Conservation (phyloP, 2,888 invertebrate genomes). For the Trichopoda pennipes region DNA sequence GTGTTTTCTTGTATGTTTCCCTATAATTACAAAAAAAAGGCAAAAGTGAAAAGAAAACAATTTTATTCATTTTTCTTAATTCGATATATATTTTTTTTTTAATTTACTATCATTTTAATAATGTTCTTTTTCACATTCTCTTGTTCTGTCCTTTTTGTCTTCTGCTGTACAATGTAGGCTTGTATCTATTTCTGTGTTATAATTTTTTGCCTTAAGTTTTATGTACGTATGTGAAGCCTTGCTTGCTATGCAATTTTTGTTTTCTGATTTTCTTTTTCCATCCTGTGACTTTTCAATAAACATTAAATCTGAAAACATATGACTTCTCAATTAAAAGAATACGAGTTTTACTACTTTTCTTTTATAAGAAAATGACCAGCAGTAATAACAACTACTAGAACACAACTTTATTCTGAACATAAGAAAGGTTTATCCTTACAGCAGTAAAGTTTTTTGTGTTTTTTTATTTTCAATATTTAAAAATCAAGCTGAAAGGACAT, state of each 20-base stretch:
- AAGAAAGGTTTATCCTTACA: too few relatives aligned
- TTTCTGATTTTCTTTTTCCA: constrained; percentile 21
- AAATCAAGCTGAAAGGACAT: too few relatives aligned
- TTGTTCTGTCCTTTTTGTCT: background rate
- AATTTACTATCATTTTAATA: constrained; percentile 41
- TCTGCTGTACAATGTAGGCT: background rate
- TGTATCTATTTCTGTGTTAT: background rate
- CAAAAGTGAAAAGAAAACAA: background rate
- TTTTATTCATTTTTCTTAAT: constrained; percentile 24
- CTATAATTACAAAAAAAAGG: background rate
- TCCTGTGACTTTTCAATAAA: constrained; percentile 52
- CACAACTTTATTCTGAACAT: background rate
- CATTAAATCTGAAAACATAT: constrained; percentile 52
- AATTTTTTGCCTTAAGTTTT: background rate
- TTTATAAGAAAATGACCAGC: background rate
- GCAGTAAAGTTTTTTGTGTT: too few relatives aligned
- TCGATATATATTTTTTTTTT: constrained; percentile 52
- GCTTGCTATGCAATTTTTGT: constrained; percentile 8
- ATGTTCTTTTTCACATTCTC: constrained; percentile 19
- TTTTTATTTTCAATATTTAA: too few relatives aligned
- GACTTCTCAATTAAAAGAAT: constrained; percentile 45
- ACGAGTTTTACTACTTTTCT: background rate
- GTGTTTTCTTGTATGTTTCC: background rate
- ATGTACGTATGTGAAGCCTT: constrained; percentile 52
- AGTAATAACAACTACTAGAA: background rate